Base-by-base conservation (phyloP, 1,140 invertebrate species). In the Belonocnema kinseyi region DNA sequence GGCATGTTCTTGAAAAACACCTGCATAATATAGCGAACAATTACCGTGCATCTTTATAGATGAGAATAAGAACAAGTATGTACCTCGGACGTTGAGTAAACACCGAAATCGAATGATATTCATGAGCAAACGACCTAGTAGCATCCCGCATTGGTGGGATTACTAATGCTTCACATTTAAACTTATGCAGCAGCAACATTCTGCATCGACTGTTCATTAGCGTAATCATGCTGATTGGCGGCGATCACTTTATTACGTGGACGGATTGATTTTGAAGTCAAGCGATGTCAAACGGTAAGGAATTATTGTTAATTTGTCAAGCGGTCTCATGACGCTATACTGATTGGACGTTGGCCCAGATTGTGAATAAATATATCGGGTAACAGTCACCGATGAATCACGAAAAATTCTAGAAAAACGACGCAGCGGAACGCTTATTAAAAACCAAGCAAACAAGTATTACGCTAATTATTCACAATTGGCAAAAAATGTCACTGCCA, bases 221-320 rank as follows among this genome's bases (percentile, higher is more conserved):
- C 83, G 84, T 85, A 87, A 90, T 89, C 84, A 80, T 78, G 78
- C 80, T 84, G 86, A 91, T 91, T 90, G 89, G 86, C 87, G 88
- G 86, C 85, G 85, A 90, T 91, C 87, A 80, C 84, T 90, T 90
- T 91, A 91, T 85, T 88, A 90, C 87, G 82, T 89, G 83, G 87
- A 87, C 89, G 86, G 83, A 88, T 89, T 90, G 88, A 90, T 91
- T 91, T 90, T 87, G 72, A 86, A 89, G 90, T 91, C 90, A 91
- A 91, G 78, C 86, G 87, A 88, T 89, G 90, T 91, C 89, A 91
- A 91, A 90, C 80, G 90, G 85, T 82, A 80, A 86, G 77, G 87
- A 90, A 89, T 90, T 86, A 87, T 89, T 80, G 83, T 86, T 86
- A 88, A 90, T 91, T 90, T 88, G 85, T 86, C 84, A 80, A 86